Evolutionary conservation across 2,888 invertebrate genomes (phyloP), one percentile per base, ranked within the genome.

Genomic region (Ephialtes manifestator): DNA sequence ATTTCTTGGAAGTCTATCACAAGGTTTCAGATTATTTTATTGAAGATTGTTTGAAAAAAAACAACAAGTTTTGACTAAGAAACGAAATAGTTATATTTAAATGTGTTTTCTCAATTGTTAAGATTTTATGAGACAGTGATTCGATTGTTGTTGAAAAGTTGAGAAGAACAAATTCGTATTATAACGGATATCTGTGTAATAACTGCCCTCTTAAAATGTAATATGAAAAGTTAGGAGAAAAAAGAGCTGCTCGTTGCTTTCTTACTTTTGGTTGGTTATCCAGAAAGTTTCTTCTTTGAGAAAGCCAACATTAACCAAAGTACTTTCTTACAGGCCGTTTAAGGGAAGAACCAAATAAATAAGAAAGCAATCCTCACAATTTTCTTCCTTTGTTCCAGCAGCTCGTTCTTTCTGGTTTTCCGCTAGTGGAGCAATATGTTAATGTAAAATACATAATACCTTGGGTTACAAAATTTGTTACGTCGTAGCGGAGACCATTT

Each of bases 361-460:
- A n/a, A 18, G 58, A 15, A 28, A 58, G 24, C 53, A 53, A n/a
- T 48, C 18, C 18, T 20, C n/a, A 20, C 20, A 24, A 11, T 18
- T 63, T 39, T 63, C 20, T 39, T 43, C 20, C 43, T 28, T 18
- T 18, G n/a, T 31, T n/a, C 39, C 65, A 18, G n/a, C 10, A 15
- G 13, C 60, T 15, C 35, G n/a, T 39, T 39, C 2, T 11, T 11
- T 65, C 65, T 11, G 31, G 31, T 4, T 11, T 20, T 18, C 28
- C 4, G 2, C n/a, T 11, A 46, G 55, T 28, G 0, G 5, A 7
- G 20, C 24, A 18, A 72, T 28, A 58, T 72, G 55, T 48, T 70
- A 70, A 51, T 70, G 51, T 28, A 63, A 76, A 76, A 20, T 58
- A 55, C 28, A 46, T 68, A 67, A 46, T 46, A 46, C 10, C 31